A percentile compares a stretch with the other conserved stretches of the same genome.
Conservation (phyloP, 2,113 vertebrate genomes). For the Silurus meridionalis region DNA sequence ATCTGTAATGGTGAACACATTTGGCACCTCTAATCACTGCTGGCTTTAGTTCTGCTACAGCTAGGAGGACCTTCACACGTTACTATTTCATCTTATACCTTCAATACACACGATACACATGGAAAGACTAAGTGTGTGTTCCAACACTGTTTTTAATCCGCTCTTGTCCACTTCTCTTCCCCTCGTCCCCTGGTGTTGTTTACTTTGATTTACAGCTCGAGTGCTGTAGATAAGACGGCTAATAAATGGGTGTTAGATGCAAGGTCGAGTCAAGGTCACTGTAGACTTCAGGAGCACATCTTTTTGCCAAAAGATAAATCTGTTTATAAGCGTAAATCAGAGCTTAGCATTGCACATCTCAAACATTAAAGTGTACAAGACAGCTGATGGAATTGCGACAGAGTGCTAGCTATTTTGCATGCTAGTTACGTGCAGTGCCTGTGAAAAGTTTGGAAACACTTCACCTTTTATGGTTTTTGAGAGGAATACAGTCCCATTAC, state of each 20-base stretch:
- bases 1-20: background rate
- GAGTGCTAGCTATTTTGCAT: background rate
- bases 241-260: background rate
- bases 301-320: background rate
- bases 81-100: slow-evolving; percentile 27
- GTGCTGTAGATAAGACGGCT: background rate
- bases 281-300: background rate
- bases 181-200: background rate
- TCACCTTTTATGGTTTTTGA: no score
- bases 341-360: background rate
- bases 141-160: slow-evolving; percentile 7
- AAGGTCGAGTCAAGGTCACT: background rate
- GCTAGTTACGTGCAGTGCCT: background rate
- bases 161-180: background rate
- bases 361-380: background rate
- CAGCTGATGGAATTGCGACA: background rate
- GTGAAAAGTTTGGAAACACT: no score
- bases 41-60: slow-evolving; percentile 37
- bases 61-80: slow-evolving; percentile 15
- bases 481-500: no score
- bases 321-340: background rate
- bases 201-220: background rate
- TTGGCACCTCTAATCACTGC: slow-evolving; percentile 47
- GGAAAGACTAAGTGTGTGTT: slow-evolving; percentile 11
- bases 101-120: slow-evolving; percentile 54